Evolutionary conservation across 1,140 invertebrate species (phyloP).

Genomic region (Drosophila suzukii): DNA sequence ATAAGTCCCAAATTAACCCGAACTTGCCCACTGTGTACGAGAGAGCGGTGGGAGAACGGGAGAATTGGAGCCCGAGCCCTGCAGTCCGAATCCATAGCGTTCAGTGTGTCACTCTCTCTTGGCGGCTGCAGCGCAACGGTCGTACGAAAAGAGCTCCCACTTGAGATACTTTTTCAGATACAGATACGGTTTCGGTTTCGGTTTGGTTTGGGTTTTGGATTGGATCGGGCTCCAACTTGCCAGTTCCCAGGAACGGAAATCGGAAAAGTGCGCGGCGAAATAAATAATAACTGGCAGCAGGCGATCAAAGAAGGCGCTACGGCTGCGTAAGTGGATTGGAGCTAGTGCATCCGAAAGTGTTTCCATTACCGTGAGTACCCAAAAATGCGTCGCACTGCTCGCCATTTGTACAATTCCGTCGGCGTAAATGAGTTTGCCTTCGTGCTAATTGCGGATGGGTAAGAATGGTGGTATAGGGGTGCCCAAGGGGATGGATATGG

Average conservation of each 20-base stretch:
- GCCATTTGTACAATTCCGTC: conserved; percentile 74
- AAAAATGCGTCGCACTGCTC: conserved; percentile 44
- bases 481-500: conserved; percentile 1
- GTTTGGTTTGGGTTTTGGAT: background rate
- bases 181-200: conserved; percentile 11
- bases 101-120: conserved; percentile 74
- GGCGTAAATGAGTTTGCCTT: conserved; percentile 79
- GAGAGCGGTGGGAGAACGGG: conserved; percentile 24
- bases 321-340: conserved; percentile 23
- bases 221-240: conserved; percentile 2
- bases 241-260: conserved; percentile 38
- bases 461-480: conserved; percentile 23
- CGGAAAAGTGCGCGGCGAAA: conserved; percentile 26
- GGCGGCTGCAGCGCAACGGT: conserved; percentile 70
- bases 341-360: conserved; percentile 41
- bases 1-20: background rate
- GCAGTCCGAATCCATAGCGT: conserved; percentile 37
- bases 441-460: conserved; percentile 75
- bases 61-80: conserved; percentile 44
- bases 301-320: conserved; percentile 42
- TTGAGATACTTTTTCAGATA: conserved; percentile 14
- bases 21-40: conserved; percentile 23
- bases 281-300: conserved; percentile 37
- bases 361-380: conserved; percentile 55
- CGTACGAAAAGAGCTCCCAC: conserved; percentile 40